A percentile compares a stretch with the other conserved stretches of the same genome.
These are phyloP conservation scores for Casuarius casuarius DNA, from an alignment of 2,113 vertebrate species.

Conservation along the genomic window DNA sequence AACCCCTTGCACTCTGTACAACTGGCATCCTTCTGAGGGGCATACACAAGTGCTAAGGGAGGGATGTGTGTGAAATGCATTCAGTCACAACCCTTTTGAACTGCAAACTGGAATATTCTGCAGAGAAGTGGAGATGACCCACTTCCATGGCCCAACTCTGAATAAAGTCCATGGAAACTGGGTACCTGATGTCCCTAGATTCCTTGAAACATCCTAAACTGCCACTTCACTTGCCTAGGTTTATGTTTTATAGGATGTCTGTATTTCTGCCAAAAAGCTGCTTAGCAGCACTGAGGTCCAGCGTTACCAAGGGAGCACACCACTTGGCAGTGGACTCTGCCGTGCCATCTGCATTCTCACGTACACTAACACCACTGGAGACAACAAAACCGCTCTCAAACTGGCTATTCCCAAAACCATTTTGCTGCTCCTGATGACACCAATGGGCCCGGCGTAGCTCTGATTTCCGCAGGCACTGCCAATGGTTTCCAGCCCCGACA, in stretches of 20 bases:
- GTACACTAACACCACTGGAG: accelerated
- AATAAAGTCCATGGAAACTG: not conserved
- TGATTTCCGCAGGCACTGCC: not conserved
- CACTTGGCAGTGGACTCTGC: not conserved
- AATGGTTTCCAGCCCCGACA: not conserved
- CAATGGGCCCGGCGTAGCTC: not conserved
- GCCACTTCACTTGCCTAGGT: not conserved
- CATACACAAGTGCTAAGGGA: not conserved
- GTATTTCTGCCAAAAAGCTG: not conserved
- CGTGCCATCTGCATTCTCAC: accelerated
- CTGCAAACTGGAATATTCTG: not conserved
- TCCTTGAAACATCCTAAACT: not conserved
- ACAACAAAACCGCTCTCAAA: not conserved
- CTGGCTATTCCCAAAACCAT: not conserved
- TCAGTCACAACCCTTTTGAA: not conserved
- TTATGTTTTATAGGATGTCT: not conserved
- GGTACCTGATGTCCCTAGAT: not conserved
- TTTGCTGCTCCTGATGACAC: not conserved
- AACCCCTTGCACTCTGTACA: not conserved
- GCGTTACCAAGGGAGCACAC: not conserved
- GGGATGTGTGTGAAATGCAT: not conserved
- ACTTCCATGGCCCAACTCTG: not conserved
- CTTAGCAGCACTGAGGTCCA: not conserved
- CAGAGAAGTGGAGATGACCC: not conserved
- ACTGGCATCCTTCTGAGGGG: not conserved